Evolutionary conservation across 1,140 invertebrate species (phyloP).

Genomic region (Orius insidiosus): DNA sequence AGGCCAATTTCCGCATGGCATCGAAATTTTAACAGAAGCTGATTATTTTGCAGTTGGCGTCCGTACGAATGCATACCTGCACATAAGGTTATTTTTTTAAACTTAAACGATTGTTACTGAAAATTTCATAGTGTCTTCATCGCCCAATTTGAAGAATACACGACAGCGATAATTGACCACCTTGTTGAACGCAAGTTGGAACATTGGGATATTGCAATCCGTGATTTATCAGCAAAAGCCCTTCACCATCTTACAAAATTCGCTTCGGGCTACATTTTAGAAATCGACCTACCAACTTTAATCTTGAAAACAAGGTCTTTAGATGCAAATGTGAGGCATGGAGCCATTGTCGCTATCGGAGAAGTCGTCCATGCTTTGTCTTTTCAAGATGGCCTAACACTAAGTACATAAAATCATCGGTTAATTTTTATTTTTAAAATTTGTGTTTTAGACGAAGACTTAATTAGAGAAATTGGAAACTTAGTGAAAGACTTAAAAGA

Average conservation of each 20-base stretch:
- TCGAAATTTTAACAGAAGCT: slow-evolving; percentile 81
- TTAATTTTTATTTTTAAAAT: background rate
- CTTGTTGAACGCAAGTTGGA: slow-evolving; percentile 67
- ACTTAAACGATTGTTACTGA: slow-evolving; percentile 3
- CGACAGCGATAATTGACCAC: slow-evolving; percentile 68
- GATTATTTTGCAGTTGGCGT: slow-evolving; percentile 94
- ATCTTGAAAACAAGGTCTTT: slow-evolving; percentile 49
- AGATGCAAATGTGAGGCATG: slow-evolving; percentile 72
- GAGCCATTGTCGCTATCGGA: slow-evolving; percentile 65
- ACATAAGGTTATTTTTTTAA: slow-evolving; percentile 62
- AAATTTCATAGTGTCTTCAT: slow-evolving; percentile 61
- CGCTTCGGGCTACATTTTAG: slow-evolving; percentile 55
- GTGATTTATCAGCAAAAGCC: slow-evolving; percentile 72
- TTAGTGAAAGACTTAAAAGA: slow-evolving; percentile 36
- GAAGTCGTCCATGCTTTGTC: slow-evolving; percentile 60
- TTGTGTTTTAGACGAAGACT: slow-evolving; percentile 25
- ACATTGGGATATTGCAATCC: slow-evolving; percentile 83
- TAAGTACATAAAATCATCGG: slow-evolving; percentile 5
- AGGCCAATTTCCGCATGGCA: slow-evolving; percentile 90
- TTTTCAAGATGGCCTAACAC: background rate
- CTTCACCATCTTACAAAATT: slow-evolving; percentile 60
- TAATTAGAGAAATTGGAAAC: slow-evolving; percentile 33
- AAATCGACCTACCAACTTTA: slow-evolving; percentile 48
- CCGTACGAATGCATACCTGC: slow-evolving; percentile 65
- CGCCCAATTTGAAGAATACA: slow-evolving; percentile 72